These are phyloP conservation scores for Volucella zonaria DNA, from an alignment of 2,888 invertebrate species.

Conservation along the genomic window DNA sequence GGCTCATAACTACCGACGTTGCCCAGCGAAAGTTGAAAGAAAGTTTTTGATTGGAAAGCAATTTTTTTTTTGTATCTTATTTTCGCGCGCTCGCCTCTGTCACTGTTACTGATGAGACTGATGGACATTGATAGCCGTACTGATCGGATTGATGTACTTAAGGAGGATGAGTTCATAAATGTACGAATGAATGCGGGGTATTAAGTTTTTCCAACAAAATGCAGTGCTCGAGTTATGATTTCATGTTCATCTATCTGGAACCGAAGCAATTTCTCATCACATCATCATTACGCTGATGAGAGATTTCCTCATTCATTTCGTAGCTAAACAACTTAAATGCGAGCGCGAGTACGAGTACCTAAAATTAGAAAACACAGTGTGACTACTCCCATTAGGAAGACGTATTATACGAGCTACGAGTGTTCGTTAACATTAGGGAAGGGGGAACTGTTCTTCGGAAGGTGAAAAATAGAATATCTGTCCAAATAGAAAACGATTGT, in stretches of 20 bases:
- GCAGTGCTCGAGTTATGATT: background rate
- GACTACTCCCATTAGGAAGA: conserved; percentile 25
- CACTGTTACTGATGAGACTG: background rate
- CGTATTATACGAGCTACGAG: background rate
- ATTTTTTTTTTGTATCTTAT: conserved; percentile 18
- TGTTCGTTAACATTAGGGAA: background rate
- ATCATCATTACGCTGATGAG: conserved; percentile 33
- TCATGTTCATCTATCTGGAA: conserved; percentile 15
- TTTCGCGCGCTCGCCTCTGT: conserved; percentile 17
- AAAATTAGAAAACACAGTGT: conserved; percentile 36
- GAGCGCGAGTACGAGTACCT: background rate
- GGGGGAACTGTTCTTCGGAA: background rate
- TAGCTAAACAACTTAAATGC: conserved; percentile 11
- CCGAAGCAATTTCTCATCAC: conserved; percentile 26
- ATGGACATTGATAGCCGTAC: conserved; percentile 20
- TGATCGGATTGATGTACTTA: conserved; percentile 46
- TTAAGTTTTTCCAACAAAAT: conserved; percentile 10
- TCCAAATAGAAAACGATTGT: conserved; percentile 12
- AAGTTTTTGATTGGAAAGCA: conserved; percentile 67
- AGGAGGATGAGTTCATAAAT: conserved; percentile 17
- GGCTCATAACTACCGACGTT: conserved; percentile 38
- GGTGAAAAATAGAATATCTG: background rate
- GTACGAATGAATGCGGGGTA: conserved; percentile 25
- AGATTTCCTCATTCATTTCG: conserved; percentile 53
- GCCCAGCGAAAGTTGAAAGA: conserved; percentile 72